A percentile compares a stretch with the other conserved stretches of the same genome.
Evolutionary conservation across 2,797 vertebrate genomes (phyloP).

Genomic region (Cottoperca gobio): DNA sequence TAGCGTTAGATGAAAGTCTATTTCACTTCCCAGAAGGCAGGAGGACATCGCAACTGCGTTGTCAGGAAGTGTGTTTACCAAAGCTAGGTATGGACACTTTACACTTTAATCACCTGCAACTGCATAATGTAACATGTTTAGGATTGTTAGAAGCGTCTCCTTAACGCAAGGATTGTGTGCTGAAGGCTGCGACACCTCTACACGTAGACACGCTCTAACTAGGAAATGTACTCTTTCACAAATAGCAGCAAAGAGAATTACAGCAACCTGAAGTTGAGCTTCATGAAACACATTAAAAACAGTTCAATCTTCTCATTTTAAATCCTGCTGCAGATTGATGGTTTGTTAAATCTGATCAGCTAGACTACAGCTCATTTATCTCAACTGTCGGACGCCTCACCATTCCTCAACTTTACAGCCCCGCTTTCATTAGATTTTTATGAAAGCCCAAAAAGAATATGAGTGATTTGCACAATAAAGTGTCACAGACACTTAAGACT

Average conservation of each 20-base stretch:
- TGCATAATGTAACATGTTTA: constrained; percentile 33
- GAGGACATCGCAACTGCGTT: constrained; percentile 43
- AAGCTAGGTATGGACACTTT: constrained; percentile 35
- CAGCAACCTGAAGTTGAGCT: constrained; percentile 35
- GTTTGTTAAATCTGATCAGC: constrained; percentile 59
- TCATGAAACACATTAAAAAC: constrained; percentile 37
- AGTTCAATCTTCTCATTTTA: constrained; percentile 30
- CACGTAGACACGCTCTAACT: not conserved
- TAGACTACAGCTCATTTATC: constrained; percentile 59
- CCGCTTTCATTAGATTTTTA: constrained; percentile 53
- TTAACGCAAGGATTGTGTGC: constrained; percentile 32
- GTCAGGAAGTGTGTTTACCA: constrained; percentile 51
- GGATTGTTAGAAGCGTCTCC: constrained; percentile 36
- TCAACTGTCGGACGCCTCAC: constrained; percentile 30
- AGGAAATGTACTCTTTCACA: constrained; percentile 15
- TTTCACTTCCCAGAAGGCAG: constrained; percentile 34
- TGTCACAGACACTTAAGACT: constrained; percentile 50
- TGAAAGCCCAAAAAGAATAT: constrained; percentile 57
- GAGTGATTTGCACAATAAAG: constrained; percentile 65
- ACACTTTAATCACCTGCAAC: constrained; percentile 44
- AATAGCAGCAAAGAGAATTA: constrained; percentile 21
- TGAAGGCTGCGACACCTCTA: constrained; percentile 19
- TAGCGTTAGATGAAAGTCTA: constrained; percentile 44
- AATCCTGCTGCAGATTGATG: constrained; percentile 43
- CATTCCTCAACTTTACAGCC: constrained; percentile 56